Percentiles rank a stretch among this genome's conserved stretches.
These are phyloP conservation scores for Struthio camelus DNA, from an alignment of 2,113 vertebrate species.

Conservation along the genomic window DNA sequence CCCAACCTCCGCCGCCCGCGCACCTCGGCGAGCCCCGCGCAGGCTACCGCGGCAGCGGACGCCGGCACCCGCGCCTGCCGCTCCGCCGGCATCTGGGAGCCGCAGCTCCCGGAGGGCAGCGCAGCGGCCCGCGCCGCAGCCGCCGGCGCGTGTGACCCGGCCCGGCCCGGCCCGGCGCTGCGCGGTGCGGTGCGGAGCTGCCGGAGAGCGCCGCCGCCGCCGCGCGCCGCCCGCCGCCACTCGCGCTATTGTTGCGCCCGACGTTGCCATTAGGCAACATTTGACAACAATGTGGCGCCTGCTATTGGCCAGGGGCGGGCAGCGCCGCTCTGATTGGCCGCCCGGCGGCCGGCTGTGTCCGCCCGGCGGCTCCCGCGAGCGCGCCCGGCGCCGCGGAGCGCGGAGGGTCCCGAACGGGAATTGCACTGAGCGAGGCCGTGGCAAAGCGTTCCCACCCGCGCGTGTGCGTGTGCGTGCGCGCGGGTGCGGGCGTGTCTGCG, in stretches of 20 bases:
- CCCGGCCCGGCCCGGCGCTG: constrained; percentile 30
- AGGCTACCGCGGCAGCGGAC: too few relatives aligned
- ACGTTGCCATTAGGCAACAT: constrained; percentile 97
- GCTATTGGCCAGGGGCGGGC: constrained; percentile 90
- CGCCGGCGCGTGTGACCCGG: background rate
- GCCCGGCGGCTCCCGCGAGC: constrained; percentile 80
- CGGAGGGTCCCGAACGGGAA: constrained; percentile 68
- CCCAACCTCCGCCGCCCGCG: background rate
- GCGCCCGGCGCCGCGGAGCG: background rate
- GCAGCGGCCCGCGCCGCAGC: background rate
- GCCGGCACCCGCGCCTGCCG: too few relatives aligned
- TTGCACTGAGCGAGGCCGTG: background rate
- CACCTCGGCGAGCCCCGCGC: background rate
- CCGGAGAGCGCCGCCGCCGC: constrained; percentile 82
- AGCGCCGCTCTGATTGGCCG: constrained; percentile 90
- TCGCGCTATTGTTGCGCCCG: constrained; percentile 92
- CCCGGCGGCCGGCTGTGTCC: constrained; percentile 82
- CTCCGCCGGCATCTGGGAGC: background rate
- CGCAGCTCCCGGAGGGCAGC: background rate
- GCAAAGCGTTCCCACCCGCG: constrained; percentile 64
- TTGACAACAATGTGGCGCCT: constrained; percentile 98
- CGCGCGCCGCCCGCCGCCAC: constrained; percentile 53
- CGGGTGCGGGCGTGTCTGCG: background rate
- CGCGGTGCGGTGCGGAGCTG: constrained; percentile 79
- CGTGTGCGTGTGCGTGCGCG: background rate